A percentile compares a stretch with the other conserved stretches of the same genome.
Conservation (phyloP, 2,888 invertebrate genomes). For the Baccha elongata region DNA sequence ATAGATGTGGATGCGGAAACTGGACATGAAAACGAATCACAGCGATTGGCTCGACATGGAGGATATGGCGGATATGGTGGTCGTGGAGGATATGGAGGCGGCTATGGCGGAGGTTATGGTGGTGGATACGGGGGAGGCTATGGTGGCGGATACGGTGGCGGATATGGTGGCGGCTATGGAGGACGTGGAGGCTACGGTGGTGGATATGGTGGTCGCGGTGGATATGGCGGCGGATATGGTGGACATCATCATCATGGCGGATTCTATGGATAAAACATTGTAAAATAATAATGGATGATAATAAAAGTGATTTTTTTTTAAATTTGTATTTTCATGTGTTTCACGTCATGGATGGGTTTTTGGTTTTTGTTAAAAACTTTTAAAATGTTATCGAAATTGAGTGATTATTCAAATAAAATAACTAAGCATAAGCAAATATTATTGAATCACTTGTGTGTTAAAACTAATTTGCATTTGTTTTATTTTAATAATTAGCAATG, state of each 20-base stretch:
- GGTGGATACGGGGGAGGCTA: slow-evolving; percentile 42
- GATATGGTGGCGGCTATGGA: slow-evolving; percentile 72
- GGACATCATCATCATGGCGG: slow-evolving; percentile 59
- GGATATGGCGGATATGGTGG: slow-evolving; percentile 61
- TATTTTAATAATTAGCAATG: no score
- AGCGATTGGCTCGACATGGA: slow-evolving; percentile 74
- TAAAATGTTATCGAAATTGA: no score
- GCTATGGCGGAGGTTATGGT: slow-evolving; percentile 25
- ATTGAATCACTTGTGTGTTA: no score
- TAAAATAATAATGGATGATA: no score
- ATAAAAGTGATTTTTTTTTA: no score
- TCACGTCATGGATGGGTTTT: no score
- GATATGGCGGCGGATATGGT: slow-evolving; percentile 30
- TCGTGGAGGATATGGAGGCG: slow-evolving; percentile 45
- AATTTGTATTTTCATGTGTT: no score
- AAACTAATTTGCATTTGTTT: no score
- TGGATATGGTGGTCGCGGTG: slow-evolving; percentile 18
- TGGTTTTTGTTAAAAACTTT: no score
- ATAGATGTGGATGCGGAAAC: slow-evolving; percentile 71
- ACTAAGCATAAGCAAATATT: no score
- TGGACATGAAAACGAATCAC: slow-evolving; percentile 76
- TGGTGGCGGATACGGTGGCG: slow-evolving; percentile 65
- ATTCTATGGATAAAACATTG: slow-evolving; percentile 45
- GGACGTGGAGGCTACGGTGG: slow-evolving; percentile 46
- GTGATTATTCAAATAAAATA: no score